phyloP scores from a whole-genome alignment of 1,140 invertebrate genomes.

The Gonatopus flavifemur region DNA sequence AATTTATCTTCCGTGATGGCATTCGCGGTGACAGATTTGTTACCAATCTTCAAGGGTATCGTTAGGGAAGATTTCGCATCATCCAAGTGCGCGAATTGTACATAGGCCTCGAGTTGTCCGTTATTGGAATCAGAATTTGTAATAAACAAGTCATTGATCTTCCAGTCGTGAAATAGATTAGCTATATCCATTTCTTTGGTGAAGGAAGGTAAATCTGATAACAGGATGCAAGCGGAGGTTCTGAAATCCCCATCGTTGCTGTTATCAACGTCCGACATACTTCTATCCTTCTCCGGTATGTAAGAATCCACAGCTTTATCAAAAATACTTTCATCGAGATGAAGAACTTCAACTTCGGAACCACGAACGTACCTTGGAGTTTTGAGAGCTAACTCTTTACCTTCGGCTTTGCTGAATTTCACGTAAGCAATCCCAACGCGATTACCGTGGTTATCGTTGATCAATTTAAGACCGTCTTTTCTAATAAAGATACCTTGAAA shows the following conservation, averaged over 20 bases:
- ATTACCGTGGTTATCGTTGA: slow-evolving; percentile 77
- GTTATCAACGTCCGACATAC: slow-evolving; percentile 35
- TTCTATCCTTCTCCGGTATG: slow-evolving; percentile 50
- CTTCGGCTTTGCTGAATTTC: slow-evolving; percentile 69
- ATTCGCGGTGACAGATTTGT: slow-evolving; percentile 59
- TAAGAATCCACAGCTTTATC: slow-evolving; percentile 68
- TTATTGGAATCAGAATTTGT: slow-evolving; percentile 62
- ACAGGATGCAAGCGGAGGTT: slow-evolving; percentile 62
- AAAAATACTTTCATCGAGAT: slow-evolving; percentile 66
- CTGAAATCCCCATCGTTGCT: slow-evolving; percentile 30
- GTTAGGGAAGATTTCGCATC: slow-evolving; percentile 67
- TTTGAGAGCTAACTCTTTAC: slow-evolving; percentile 71
- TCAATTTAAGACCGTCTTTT: slow-evolving; percentile 82
- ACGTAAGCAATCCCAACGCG: slow-evolving; percentile 80
- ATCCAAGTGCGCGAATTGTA: slow-evolving; percentile 71
- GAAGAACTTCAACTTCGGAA: slow-evolving; percentile 64
- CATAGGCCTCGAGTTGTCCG: slow-evolving; percentile 66
- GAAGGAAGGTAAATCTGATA: slow-evolving; percentile 73
- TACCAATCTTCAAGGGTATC: slow-evolving; percentile 60
- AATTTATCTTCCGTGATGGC: slow-evolving; percentile 61
- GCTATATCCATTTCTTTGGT: slow-evolving; percentile 77
- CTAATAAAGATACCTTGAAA: slow-evolving; percentile 78
- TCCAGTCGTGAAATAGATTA: slow-evolving; percentile 73
- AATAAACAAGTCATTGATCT: slow-evolving; percentile 69
- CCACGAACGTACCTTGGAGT: slow-evolving; percentile 52